Evolutionary conservation across 1,140 invertebrate species (phyloP).

Genomic region (Lepidostoma basale): DNA sequence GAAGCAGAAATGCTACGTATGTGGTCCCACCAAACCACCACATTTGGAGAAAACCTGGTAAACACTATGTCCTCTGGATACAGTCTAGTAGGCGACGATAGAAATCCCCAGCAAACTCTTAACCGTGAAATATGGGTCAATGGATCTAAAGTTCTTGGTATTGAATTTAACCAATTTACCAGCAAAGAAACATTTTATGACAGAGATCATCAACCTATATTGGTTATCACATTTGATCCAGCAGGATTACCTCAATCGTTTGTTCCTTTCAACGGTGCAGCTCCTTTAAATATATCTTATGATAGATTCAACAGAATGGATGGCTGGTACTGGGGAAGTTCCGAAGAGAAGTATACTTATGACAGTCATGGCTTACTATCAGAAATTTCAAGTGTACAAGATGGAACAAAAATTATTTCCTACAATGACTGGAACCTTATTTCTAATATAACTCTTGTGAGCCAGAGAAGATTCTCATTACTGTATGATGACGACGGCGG

Average conservation of each 20-base stretch:
- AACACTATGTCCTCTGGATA: slow-evolving; percentile 83
- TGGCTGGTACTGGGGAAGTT: slow-evolving; percentile 87
- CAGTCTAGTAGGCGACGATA: slow-evolving; percentile 79
- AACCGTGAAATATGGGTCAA: slow-evolving; percentile 86
- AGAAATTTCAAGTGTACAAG: slow-evolving; percentile 81
- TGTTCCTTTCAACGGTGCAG: slow-evolving; percentile 72
- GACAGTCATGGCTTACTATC: slow-evolving; percentile 84
- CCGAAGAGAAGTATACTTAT: slow-evolving; percentile 85
- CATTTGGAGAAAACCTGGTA: slow-evolving; percentile 73
- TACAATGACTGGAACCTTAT: slow-evolving; percentile 87
- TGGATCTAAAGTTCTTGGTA: slow-evolving; percentile 78
- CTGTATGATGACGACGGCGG: slow-evolving; percentile 89
- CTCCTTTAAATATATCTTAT: slow-evolving; percentile 87
- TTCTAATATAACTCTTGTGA: slow-evolving; percentile 88
- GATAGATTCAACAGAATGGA: slow-evolving; percentile 91
- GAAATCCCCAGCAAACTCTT: slow-evolving; percentile 80
- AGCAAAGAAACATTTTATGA: slow-evolving; percentile 90
- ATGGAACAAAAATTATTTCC: slow-evolving; percentile 73
- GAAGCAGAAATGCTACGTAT: slow-evolving; percentile 91
- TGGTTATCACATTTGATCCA: slow-evolving; percentile 86
- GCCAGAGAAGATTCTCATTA: slow-evolving; percentile 82
- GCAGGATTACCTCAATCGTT: slow-evolving; percentile 83
- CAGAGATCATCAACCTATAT: slow-evolving; percentile 76
- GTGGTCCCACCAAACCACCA: slow-evolving; percentile 81
- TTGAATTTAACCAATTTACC: slow-evolving; percentile 89